Evolutionary conservation across 2,113 vertebrate genomes (phyloP), one percentile per base, ranked within the genome.

Genomic region (Syngnathus typhle): DNA sequence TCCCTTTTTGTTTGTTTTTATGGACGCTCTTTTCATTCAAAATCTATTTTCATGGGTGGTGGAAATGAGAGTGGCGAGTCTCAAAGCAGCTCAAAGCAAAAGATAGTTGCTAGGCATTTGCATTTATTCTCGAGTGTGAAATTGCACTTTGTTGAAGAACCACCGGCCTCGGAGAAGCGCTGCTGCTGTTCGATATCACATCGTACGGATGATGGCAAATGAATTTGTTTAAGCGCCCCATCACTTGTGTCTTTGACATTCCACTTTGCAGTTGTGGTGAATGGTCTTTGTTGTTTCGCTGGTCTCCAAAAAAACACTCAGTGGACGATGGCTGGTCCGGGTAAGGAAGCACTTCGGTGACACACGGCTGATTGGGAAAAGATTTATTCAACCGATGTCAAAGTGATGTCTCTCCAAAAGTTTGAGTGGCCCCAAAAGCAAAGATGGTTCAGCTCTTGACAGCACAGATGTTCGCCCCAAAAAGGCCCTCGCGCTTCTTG

Each of bases 51-150:
- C 60, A 62, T 62, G 60, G 41, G 11, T 62, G n/a, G 41, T 62
- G 60, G 19, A 44, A 62, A 62, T 62, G 39, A 21, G 37, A 60
- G 59, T n/a, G 38, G 59, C 19, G 10, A 41, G 19, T 44, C 19
- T n/a, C 60, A 41, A 27, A 60, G 58, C 58, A 19, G 36, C 58
- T 19, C 4, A 39, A 60, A 23, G 23, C 39, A 27, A 62, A 44
- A 62, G 41, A 62, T 23, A 21, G 11, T 62, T 2, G 13, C 21
- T 4, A 10, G n/a, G 12, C 39, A 27, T 62, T 62, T 62, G 60
- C 60, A 44, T 62, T 44, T 44, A 3, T 62, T 62, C 60, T 44
- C 60, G 41, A 62, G 60, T 62, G 60, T 62, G 60, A 62, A 62
- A 62, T 62, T 62, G 60, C 41, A 44, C 41, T 62, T 44, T 62